Evolutionary conservation across 2,888 invertebrate species (phyloP), one percentile per base, ranked within the genome.

Genomic region (Meghimatium bilineatum): DNA sequence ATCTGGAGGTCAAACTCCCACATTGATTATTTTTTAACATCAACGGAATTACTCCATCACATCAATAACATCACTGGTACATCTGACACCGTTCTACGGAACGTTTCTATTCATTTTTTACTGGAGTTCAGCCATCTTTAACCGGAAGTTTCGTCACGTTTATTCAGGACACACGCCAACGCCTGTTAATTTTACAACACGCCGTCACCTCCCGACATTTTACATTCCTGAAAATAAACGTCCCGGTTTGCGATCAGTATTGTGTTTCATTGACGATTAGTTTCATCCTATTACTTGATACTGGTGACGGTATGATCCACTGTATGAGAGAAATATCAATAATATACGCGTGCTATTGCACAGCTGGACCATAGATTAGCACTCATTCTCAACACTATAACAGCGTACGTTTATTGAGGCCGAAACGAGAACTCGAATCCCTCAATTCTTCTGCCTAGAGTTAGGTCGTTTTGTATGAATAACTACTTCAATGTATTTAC

Each of bases 221-320:
- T 17, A 63, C 60, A 23, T 56, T 56, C 23, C 56, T 10, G 14
- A 56, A 56, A 23, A 14, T n/a, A 63, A n/a, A 63, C 60, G n/a
- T 26, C 23, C 60, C 60, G n/a, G n/a, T 56, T 2, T n/a, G n/a
- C 60, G n/a, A 34, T 17, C 60, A 60, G 8, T 56, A 76, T 76
- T 76, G 34, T 76, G 76, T 56, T 29, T 49, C 3, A 32, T 32
- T 76, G 26, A 1, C 34, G 60, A 36, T 49, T 60, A 29, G 23
- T 76, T 76, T 76, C 23, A 69, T 60, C 60, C 12, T 49, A 76
- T 60, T 76, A 52, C 34, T 5, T 34, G 56, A 76, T 76, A 29
- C 17, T 76, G 34, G 52, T 76, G 76, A 34, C 10, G 44, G 72
- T 56, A 75, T 23, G 52, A 52, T 32, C 32, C 20, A 20, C 12